Conservation (phyloP, 2,797 vertebrate species). For the Champsocephalus gunnari region DNA sequence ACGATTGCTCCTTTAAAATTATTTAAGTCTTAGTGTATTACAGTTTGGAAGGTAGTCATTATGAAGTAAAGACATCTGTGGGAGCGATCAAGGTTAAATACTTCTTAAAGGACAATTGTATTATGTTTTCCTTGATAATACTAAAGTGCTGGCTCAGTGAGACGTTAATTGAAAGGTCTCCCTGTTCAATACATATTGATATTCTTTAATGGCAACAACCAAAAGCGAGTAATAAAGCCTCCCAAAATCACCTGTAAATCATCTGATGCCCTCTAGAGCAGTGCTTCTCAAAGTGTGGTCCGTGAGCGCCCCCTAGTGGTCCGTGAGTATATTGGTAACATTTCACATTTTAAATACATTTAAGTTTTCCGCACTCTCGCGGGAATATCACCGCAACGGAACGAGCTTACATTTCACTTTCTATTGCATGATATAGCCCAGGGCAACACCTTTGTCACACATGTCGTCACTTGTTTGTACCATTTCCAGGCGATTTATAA, state of each 20-base stretch:
- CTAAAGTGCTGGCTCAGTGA: neutral
- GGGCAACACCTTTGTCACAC: no score
- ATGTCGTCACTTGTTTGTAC: no score
- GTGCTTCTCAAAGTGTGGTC: no score
- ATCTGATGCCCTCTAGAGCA: neutral
- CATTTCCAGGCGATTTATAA: no score
- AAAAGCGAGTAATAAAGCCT: neutral
- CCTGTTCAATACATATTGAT: neutral
- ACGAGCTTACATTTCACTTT: no score
- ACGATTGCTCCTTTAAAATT: neutral
- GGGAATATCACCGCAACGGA: no score
- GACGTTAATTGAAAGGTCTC: neutral
- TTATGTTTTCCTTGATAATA: neutral
- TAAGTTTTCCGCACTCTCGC: no score
- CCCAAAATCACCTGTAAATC: neutral
- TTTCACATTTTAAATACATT: no score
- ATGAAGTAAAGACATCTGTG: constrained; percentile 9
- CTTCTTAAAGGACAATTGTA: neutral
- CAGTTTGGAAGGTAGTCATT: neutral
- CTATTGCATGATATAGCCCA: no score
- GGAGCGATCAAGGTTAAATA: neutral
- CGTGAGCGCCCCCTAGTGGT: no score
- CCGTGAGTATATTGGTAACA: no score
- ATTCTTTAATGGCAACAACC: neutral
- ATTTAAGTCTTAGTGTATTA: neutral